Evolutionary conservation across 2,113 vertebrate species (phyloP).

Genomic region (Anhinga rufa): DNA sequence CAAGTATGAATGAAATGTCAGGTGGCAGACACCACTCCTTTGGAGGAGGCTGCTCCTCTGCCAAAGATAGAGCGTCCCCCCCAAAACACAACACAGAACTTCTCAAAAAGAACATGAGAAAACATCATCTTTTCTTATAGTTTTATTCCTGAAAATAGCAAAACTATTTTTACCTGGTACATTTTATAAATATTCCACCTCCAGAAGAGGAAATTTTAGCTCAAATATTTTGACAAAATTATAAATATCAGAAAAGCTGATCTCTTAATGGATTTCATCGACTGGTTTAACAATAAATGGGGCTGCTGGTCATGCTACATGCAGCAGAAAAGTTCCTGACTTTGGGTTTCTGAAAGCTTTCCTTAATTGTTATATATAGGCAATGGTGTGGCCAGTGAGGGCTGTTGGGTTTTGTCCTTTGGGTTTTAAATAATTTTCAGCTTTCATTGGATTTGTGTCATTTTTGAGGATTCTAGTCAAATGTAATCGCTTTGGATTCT

Average conservation of each 20-base stretch:
- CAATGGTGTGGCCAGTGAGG: background rate
- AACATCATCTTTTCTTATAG: background rate
- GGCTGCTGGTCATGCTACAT: background rate
- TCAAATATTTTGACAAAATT: conserved; percentile 41
- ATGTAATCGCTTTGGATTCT: background rate
- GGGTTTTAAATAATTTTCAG: background rate
- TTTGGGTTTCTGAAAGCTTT: background rate
- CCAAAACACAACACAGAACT: background rate
- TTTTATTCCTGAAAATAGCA: background rate
- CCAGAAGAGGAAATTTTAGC: conserved; percentile 15
- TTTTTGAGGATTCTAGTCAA: background rate
- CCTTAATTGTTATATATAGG: background rate
- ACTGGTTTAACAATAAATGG: background rate
- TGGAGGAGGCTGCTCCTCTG: background rate
- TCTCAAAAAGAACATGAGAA: background rate
- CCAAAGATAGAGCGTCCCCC: background rate
- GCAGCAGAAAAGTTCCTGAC: background rate
- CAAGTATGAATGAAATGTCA: background rate
- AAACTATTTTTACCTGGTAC: conserved; percentile 42
- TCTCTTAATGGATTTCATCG: background rate
- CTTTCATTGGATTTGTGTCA: background rate
- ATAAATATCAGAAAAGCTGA: background rate
- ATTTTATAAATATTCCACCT: conserved; percentile 23
- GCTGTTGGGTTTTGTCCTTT: background rate
- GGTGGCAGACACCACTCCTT: background rate